Base-by-base conservation (phyloP, 2,113 vertebrate genomes). In the Epinephelus moara region DNA sequence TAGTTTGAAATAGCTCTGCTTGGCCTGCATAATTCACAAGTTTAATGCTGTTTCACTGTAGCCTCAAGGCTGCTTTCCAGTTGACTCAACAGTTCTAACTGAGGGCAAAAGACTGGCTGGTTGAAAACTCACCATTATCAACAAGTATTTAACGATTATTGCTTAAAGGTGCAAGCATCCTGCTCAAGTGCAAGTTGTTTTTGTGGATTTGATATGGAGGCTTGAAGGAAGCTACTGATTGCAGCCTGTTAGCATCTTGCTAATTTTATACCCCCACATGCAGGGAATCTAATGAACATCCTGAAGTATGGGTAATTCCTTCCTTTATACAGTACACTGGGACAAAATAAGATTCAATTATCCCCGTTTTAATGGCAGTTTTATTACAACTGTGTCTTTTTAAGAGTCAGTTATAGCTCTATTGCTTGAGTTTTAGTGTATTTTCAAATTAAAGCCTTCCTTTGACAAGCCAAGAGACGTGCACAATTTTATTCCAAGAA, bases 241-340 rank as follows among this genome's bases (percentile, higher is more conserved):
- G 25, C 60, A 59, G 60, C 55, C 45, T 71, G 42, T 60, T 68
- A 12, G 14, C 0, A 13, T 76, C 25, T 73, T 75, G 40, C 72
- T 82, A 13, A 62, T 76, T 72, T 70, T 45, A 77, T 72, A 64
- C 2, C 23, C 42, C 23, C 47, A 59, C 79, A 74, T 62, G 49
- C 21, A 0, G 70, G 64, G 37, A 77, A 73, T 80, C 19, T 49
- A 82, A 84, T 80, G 21, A 88, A 60, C 25, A 55, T 70, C 53
- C 72, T 59, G 52, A 72, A 19, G 37, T 70, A 56, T 40, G 49
- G 50, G 15, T 33, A 45, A 49, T 78, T 70, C 19, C 50, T 61
- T 79, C 23, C 15, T 69, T 78, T 66, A 25, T 64, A 40, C 27
- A 61, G 14, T 55, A n/a, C 23, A 77, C 21, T 0, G 19, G 50